These are phyloP conservation scores for Peromyscus melanophrys DNA, from an alignment of 2,797 vertebrate species.

Conservation along the genomic window DNA sequence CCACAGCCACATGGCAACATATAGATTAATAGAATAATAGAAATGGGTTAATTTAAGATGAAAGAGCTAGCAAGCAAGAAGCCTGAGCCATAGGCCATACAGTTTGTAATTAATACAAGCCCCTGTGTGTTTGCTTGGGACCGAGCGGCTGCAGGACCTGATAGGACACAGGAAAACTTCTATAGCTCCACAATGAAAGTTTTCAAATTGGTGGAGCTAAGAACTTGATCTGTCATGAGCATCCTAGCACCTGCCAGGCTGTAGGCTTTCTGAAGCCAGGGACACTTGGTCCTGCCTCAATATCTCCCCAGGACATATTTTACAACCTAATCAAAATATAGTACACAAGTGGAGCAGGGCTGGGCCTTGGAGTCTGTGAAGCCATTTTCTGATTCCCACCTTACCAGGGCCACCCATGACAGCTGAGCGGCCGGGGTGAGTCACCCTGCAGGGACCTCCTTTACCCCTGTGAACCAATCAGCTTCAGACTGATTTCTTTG, in stretches of 20 bases:
- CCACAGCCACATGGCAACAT: too few species aligned
- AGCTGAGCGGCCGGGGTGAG: neutral
- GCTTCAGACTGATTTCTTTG: conserved; percentile 1
- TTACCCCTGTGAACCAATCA: neutral
- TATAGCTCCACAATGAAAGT: neutral
- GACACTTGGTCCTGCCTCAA: neutral
- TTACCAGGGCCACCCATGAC: neutral
- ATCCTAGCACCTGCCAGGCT: neutral
- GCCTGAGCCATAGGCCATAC: too few species aligned
- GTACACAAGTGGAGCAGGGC: neutral
- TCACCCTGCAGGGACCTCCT: neutral
- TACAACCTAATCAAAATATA: neutral
- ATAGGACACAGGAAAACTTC: too few species aligned
- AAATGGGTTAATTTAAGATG: too few species aligned
- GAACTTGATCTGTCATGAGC: neutral
- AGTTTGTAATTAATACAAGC: too few species aligned
- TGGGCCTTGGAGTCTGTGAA: neutral
- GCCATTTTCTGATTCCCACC: neutral
- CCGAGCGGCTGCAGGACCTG: too few species aligned
- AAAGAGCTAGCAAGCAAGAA: too few species aligned
- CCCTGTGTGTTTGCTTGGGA: too few species aligned
- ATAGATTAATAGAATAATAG: too few species aligned
- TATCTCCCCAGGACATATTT: neutral
- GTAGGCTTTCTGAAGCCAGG: neutral
- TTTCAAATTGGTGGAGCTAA: conserved; percentile 6